A percentile compares a stretch with the other conserved stretches of the same genome.
Evolutionary conservation across 1,140 invertebrate genomes (phyloP).

Genomic region (Cotesia glomerata): DNA sequence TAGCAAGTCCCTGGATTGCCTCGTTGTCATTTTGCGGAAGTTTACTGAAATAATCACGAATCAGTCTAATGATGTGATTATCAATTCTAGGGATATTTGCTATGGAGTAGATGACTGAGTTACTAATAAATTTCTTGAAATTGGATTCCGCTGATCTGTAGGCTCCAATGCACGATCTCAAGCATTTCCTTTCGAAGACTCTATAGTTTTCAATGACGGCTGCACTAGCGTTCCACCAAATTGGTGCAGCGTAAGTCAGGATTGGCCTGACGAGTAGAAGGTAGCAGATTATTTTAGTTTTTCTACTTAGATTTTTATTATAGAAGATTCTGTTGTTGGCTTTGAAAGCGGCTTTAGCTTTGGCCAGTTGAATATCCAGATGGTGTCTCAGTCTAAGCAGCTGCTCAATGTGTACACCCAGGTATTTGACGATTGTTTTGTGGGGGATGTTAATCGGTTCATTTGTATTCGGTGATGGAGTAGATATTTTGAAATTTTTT

Average conservation of each 20-base stretch:
- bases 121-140: neutral
- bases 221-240: conserved; percentile 17
- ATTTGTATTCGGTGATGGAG: neutral
- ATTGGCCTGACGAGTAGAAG: conserved; percentile 24
- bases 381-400: neutral
- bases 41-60: conserved; percentile 28
- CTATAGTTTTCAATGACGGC: neutral
- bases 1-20: too few relatives aligned
- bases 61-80: conserved; percentile 9
- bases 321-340: conserved; percentile 16
- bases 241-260: neutral
- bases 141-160: neutral
- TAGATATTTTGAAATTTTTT: conserved; percentile 3
- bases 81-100: neutral
- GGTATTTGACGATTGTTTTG: neutral
- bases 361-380: neutral
- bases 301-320: conserved; percentile 17
- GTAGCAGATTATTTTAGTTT: conserved; percentile 32
- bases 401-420: conserved; percentile 15
- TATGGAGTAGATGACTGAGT: neutral
- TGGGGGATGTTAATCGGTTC: neutral
- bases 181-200: conserved; percentile 14
- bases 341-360: neutral
- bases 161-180: neutral
- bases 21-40: neutral